Conservation (phyloP, 2,797 vertebrate genomes). For the Peromyscus aztecus region DNA sequence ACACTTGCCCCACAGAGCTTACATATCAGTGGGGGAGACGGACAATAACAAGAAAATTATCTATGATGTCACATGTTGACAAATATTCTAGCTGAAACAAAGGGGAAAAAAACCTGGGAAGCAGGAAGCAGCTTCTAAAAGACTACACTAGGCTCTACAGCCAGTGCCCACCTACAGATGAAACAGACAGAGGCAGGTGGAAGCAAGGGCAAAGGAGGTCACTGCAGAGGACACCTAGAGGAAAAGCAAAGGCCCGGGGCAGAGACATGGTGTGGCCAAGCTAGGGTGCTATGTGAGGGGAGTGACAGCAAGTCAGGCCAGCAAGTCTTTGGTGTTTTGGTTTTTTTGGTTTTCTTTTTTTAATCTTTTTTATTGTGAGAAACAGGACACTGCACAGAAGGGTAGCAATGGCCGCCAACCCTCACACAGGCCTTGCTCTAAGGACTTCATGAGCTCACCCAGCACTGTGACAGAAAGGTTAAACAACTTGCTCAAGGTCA, state of each 20-base stretch:
- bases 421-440: conserved; percentile 6
- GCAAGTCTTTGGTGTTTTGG: background rate
- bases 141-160: background rate
- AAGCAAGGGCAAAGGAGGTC: background rate
- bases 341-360: too few species aligned
- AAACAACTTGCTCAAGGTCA: conserved; percentile 53
- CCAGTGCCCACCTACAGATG: background rate
- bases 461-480: background rate
- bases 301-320: background rate
- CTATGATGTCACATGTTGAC: background rate
- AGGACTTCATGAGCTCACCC: background rate
- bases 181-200: background rate
- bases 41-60: conserved; percentile 17
- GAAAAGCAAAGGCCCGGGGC: background rate
- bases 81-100: conserved; percentile 51
- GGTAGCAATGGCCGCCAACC: background rate
- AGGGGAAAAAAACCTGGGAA: background rate
- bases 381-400: background rate
- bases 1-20: background rate
- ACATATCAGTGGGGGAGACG: background rate
- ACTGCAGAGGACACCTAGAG: background rate
- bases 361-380: background rate
- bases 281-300: background rate
- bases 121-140: conserved; percentile 13
- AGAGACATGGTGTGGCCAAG: background rate